A percentile compares a stretch with the other conserved stretches of the same genome.
These are phyloP conservation scores for Mesorhabditis belari DNA, from an alignment of 2,888 invertebrate genomes.

Conservation along the genomic window DNA sequence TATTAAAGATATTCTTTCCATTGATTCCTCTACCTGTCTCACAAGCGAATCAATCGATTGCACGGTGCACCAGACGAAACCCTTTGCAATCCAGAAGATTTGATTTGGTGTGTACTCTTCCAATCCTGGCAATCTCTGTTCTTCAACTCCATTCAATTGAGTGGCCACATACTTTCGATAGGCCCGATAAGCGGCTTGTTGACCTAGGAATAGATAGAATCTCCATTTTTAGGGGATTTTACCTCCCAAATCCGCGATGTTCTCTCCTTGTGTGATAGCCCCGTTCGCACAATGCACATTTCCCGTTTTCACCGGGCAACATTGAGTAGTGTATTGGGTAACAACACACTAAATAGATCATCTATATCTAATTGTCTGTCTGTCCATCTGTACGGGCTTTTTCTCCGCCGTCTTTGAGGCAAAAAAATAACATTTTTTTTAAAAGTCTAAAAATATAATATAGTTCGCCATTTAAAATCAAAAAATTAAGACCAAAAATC, in stretches of 20 bases:
- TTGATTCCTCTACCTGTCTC: conserved; percentile 18
- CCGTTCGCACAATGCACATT: conserved; percentile 48
- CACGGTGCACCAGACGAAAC: conserved; percentile 43
- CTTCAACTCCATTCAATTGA: conserved; percentile 25
- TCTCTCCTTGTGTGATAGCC: conserved; percentile 46
- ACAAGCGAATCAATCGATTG: conserved; percentile 27
- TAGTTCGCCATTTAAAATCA: too few species aligned
- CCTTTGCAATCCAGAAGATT: conserved; percentile 50
- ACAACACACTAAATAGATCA: conserved; percentile 24
- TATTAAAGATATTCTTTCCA: conserved; percentile 3
- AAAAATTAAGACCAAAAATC: too few species aligned
- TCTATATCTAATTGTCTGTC: background rate
- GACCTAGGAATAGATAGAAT: conserved; percentile 13
- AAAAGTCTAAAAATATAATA: background rate
- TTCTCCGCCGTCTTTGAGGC: too few species aligned
- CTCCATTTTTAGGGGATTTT: background rate
- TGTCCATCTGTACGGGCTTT: too few species aligned
- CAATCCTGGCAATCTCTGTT: conserved; percentile 37
- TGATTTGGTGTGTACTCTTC: conserved; percentile 44
- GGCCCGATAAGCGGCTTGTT: conserved; percentile 42
- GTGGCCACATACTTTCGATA: conserved; percentile 32
- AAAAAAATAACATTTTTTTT: too few species aligned
- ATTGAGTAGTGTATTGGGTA: conserved; percentile 35
- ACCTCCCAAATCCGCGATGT: conserved; percentile 46
- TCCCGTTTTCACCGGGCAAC: conserved; percentile 44